These are phyloP conservation scores for Heterocephalus glaber DNA, from an alignment of 2,113 vertebrate genomes.

Conservation along the genomic window DNA sequence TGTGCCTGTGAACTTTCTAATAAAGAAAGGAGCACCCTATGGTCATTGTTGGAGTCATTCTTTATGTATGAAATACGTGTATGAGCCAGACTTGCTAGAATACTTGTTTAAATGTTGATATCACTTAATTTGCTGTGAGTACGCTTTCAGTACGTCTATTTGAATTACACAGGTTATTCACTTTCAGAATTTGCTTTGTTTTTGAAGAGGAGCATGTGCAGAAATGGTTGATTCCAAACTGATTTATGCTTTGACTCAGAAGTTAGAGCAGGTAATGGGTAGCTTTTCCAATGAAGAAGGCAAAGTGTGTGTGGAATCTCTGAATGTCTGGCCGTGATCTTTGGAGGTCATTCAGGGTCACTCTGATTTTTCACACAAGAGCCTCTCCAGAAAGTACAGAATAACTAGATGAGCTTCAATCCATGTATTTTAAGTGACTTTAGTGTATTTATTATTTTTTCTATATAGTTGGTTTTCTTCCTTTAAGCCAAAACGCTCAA, in stretches of 20 bases:
- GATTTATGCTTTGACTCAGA: slow-evolving; percentile 58
- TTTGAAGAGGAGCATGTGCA: slow-evolving; percentile 54
- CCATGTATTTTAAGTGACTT: background rate
- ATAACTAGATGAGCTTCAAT: background rate
- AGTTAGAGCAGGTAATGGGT: slow-evolving; percentile 39
- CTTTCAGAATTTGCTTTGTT: slow-evolving; percentile 47
- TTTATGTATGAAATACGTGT: slow-evolving; percentile 19
- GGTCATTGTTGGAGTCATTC: background rate
- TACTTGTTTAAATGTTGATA: slow-evolving; percentile 40
- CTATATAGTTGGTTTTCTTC: background rate
- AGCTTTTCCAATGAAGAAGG: background rate
- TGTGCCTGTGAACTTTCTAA: background rate
- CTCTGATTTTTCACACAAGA: background rate
- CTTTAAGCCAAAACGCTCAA: slow-evolving; percentile 12
- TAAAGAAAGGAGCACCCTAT: background rate
- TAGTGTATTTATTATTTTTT: slow-evolving; percentile 2
- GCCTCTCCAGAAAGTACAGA: background rate
- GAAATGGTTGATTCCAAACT: slow-evolving; percentile 1
- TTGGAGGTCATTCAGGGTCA: background rate
- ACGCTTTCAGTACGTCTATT: background rate
- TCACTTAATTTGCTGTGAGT: background rate
- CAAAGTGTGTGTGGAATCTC: background rate
- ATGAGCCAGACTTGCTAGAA: background rate
- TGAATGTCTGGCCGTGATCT: background rate
- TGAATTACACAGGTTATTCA: slow-evolving; percentile 27